Percentiles rank a stretch among this genome's conserved stretches.
Evolutionary conservation across 1,140 invertebrate species (phyloP).

Genomic region (Diorhabda carinulata): DNA sequence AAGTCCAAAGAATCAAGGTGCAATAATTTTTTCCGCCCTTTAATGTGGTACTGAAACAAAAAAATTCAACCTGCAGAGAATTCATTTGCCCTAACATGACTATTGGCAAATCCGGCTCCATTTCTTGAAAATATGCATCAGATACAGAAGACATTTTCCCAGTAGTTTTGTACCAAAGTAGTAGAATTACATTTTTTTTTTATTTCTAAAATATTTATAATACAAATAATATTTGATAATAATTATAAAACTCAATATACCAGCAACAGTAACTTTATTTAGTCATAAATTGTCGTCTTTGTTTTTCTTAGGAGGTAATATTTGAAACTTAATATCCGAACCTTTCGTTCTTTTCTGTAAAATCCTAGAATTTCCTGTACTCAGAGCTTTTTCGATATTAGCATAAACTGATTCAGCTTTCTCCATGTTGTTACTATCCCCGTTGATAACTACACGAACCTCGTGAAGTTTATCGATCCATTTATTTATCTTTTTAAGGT

Average conservation of each 20-base stretch:
- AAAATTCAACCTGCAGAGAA: too few relatives aligned
- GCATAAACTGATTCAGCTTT: slow-evolving; percentile 52
- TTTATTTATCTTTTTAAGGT: slow-evolving; percentile 60
- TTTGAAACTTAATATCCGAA: slow-evolving; percentile 55
- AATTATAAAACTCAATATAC: background rate
- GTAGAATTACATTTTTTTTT: background rate
- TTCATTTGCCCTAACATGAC: too few relatives aligned
- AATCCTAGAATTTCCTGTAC: slow-evolving; percentile 46
- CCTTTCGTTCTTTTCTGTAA: slow-evolving; percentile 58
- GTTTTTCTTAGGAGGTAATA: slow-evolving; percentile 49
- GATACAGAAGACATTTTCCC: too few relatives aligned
- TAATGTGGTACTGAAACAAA: too few relatives aligned
- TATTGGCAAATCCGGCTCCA: too few relatives aligned
- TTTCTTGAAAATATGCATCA: too few relatives aligned
- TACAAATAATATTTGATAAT: background rate
- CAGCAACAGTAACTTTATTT: slow-evolving; percentile 4
- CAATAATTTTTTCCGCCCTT: too few relatives aligned
- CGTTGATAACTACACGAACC: slow-evolving; percentile 57
- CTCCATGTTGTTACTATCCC: slow-evolving; percentile 48
- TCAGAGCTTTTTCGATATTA: slow-evolving; percentile 51
- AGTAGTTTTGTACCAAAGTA: too few relatives aligned
- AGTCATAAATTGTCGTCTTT: slow-evolving; percentile 35
- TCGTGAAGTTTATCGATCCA: slow-evolving; percentile 59
- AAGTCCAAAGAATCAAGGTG: too few relatives aligned
- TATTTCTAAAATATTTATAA: background rate